phyloP scores from a whole-genome alignment of 2,888 invertebrate genomes.

The Drosophila suboccidentalis region DNA sequence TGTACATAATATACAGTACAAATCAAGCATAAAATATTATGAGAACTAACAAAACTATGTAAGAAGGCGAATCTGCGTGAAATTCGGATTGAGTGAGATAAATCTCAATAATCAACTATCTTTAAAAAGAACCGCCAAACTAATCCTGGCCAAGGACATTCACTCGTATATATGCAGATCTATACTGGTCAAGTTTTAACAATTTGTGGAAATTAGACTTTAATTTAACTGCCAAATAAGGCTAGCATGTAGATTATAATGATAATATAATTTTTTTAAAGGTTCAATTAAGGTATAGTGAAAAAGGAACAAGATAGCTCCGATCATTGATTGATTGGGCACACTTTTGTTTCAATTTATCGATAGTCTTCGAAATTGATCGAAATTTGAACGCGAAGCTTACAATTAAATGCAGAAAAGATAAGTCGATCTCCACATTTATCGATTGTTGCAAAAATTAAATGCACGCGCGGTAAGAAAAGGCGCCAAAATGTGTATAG shows the following conservation, averaged over 20 bases:
- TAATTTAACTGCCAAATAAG: background rate
- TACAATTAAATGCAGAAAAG: background rate
- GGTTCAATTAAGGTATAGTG: background rate
- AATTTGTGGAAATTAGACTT: background rate
- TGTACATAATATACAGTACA: constrained; percentile 44
- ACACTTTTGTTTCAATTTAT: background rate
- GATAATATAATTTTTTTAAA: background rate
- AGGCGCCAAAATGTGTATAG: background rate
- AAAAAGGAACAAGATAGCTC: background rate
- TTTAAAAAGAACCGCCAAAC: background rate
- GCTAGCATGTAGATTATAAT: background rate
- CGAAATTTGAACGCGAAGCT: background rate
- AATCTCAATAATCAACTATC: background rate
- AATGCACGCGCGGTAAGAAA: background rate
- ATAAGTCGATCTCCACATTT: background rate
- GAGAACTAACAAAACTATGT: constrained; percentile 11
- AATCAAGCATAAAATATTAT: constrained; percentile 18
- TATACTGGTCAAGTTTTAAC: background rate
- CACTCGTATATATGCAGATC: background rate
- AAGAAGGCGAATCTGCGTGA: background rate
- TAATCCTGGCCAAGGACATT: background rate
- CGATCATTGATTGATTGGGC: background rate
- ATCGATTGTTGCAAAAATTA: background rate
- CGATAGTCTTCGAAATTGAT: background rate
- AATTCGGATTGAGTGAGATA: background rate